A percentile compares a stretch with the other conserved stretches of the same genome.
phyloP scores from a whole-genome alignment of 2,797 vertebrate genomes.

The Mormyrus proboscirostris region DNA sequence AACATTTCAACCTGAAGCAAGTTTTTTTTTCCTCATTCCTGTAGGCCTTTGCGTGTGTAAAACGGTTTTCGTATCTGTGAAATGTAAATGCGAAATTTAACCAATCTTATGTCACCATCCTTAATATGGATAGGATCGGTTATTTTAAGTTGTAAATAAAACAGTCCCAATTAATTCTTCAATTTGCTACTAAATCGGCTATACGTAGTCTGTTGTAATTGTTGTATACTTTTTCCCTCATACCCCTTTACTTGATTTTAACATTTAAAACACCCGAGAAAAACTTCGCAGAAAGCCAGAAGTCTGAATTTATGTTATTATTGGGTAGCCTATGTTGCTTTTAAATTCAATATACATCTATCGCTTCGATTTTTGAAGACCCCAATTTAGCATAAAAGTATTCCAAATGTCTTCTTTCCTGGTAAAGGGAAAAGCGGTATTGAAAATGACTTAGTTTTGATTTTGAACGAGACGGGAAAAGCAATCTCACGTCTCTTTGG shows the following conservation, averaged over 20 bases:
- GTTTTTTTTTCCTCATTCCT: background rate
- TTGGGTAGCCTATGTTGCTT: background rate
- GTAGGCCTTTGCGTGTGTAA: background rate
- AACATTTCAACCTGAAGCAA: background rate
- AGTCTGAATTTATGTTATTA: background rate
- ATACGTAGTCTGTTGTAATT: background rate
- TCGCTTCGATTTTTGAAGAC: background rate
- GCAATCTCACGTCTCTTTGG: constrained; percentile 60
- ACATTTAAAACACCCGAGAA: background rate
- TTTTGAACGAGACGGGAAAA: constrained; percentile 47
- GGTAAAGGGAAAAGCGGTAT: constrained; percentile 21
- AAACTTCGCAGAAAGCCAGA: background rate
- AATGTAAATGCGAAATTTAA: background rate
- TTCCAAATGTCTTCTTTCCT: background rate
- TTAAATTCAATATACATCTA: background rate
- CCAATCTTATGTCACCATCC: background rate
- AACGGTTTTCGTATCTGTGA: no score
- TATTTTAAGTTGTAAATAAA: background rate
- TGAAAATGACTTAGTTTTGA: constrained; percentile 41
- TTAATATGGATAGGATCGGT: background rate
- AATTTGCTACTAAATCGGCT: background rate
- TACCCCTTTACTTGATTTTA: background rate
- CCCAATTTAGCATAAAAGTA: background rate
- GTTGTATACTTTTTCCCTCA: background rate
- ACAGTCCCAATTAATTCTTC: background rate